Percentiles rank a stretch among this genome's conserved stretches.
Evolutionary conservation across 1,140 invertebrate species (phyloP).

Genomic region (Archivesica marissinica): DNA sequence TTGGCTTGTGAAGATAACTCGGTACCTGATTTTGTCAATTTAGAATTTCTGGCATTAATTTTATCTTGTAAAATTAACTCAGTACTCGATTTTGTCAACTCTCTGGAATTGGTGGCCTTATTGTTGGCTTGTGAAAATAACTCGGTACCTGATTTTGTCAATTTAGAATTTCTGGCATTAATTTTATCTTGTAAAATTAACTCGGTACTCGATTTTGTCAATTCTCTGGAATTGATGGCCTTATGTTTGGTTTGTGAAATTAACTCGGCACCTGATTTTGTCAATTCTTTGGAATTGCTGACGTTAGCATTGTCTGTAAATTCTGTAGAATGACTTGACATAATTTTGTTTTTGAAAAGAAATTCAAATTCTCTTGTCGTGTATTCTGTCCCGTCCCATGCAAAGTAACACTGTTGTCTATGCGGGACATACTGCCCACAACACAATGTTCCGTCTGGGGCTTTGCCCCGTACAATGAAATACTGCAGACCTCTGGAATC

Average conservation of each 20-base stretch:
- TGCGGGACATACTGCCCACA: slow-evolving; percentile 28
- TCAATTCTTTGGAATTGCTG: too few species aligned
- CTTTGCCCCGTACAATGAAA: slow-evolving; percentile 25
- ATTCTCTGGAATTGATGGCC: neutral
- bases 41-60: neutral
- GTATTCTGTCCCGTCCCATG: slow-evolving; percentile 25
- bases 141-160: neutral
- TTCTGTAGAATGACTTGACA: neutral
- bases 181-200: neutral
- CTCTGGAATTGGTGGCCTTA: neutral
- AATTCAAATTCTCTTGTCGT: slow-evolving; percentile 14
- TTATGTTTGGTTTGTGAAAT: neutral
- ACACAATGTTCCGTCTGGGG: slow-evolving; percentile 35
- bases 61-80: neutral
- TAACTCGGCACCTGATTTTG: neutral
- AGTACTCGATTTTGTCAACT: neutral
- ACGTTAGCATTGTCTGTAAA: too few species aligned
- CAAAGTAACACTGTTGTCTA: slow-evolving; percentile 43
- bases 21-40: neutral
- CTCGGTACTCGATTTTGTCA: neutral
- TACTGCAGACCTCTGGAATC: slow-evolving; percentile 24
- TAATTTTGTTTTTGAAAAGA: slow-evolving; percentile 3
- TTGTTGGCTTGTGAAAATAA: neutral
- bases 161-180: neutral
- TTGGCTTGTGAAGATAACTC: neutral